A percentile compares a stretch with the other conserved stretches of the same genome.
Evolutionary conservation across 2,888 invertebrate species (phyloP).

Genomic region (Lithosia quadra): DNA sequence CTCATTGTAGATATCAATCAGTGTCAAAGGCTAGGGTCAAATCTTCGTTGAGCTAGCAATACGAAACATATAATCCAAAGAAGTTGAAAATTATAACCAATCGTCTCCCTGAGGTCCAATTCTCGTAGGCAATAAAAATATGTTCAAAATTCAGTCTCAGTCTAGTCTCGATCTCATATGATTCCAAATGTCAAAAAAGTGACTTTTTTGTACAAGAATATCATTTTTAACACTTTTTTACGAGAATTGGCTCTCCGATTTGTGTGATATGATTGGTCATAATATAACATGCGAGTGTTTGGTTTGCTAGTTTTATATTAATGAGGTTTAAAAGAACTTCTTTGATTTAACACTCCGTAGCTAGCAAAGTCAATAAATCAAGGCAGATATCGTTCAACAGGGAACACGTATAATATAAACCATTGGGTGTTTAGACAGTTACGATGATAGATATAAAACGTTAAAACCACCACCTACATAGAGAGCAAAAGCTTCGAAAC

Average conservation of each 20-base stretch:
- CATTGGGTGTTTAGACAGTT: slow-evolving; percentile 4
- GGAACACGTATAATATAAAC: background rate
- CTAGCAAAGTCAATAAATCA: background rate
- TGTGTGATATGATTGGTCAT: no score
- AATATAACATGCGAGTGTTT: background rate
- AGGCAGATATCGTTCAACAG: background rate
- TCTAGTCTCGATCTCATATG: no score
- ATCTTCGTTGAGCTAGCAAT: background rate
- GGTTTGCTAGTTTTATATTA: background rate
- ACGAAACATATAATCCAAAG: background rate
- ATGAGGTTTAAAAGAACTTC: background rate
- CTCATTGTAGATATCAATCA: background rate
- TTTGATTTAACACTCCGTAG: background rate
- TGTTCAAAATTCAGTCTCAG: no score
- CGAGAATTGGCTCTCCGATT: no score
- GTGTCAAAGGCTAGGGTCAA: background rate
- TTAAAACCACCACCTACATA: slow-evolving; percentile 42
- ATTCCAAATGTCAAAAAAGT: no score
- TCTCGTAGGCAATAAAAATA: no score
- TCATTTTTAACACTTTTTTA: no score
- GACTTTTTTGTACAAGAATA: no score
- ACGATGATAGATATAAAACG: slow-evolving; percentile 10
- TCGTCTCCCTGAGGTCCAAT: no score
- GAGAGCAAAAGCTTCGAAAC: slow-evolving; percentile 39
- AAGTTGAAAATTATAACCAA: background rate